Evolutionary conservation across 2,113 vertebrate species (phyloP).

Genomic region (Alethe castanea): DNA sequence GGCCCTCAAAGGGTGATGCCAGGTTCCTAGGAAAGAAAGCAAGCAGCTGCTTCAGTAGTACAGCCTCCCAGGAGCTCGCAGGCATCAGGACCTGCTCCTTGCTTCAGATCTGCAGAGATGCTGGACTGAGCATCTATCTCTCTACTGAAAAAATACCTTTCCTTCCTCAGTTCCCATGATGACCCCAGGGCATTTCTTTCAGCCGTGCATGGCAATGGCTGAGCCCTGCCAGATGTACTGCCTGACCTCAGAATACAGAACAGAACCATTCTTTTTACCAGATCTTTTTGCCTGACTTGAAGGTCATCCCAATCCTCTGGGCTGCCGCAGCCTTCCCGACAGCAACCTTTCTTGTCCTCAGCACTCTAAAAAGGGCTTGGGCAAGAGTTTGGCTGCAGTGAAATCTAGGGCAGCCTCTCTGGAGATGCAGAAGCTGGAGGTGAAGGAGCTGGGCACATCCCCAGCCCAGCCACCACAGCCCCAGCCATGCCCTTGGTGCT

Average conservation of each 20-base stretch:
- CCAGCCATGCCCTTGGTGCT: fast-evolving
- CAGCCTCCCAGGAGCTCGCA: neutral
- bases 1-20: neutral
- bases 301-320: neutral
- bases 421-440: neutral
- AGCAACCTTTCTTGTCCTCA: neutral
- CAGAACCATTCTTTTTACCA: neutral
- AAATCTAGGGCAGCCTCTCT: constrained; percentile 14
- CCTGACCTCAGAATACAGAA: neutral
- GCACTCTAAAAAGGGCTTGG: neutral
- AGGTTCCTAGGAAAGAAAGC: neutral
- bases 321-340: neutral
- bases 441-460: neutral
- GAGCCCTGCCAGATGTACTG: fast-evolving
- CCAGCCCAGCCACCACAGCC: neutral
- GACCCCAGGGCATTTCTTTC: neutral
- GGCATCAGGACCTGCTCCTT: neutral
- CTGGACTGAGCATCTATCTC: neutral
- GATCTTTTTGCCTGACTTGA: neutral
- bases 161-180: neutral
- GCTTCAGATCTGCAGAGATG: neutral
- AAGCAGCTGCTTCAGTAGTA: neutral
- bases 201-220: neutral
- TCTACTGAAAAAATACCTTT: neutral
- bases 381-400: neutral